These are phyloP conservation scores for Netelia virgata DNA, from an alignment of 2,888 invertebrate genomes.

Conservation along the genomic window DNA sequence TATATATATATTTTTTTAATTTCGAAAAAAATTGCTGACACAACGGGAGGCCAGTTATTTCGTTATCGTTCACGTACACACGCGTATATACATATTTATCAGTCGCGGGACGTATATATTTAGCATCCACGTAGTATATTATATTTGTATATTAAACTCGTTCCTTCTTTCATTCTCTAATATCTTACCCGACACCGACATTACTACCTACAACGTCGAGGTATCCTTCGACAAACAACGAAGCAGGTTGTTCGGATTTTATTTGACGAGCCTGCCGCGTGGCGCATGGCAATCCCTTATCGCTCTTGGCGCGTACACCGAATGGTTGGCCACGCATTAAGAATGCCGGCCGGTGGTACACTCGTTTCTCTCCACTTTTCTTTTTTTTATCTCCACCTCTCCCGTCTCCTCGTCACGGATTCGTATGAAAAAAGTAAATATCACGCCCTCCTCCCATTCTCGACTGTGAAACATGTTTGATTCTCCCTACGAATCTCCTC, in stretches of 20 bases:
- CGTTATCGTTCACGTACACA: constrained; percentile 26
- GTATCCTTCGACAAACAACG: constrained; percentile 83
- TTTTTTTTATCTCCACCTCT: constrained; percentile 3
- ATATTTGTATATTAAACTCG: constrained; percentile 28
- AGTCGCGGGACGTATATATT: not conserved
- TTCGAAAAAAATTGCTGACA: constrained; percentile 13
- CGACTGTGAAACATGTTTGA: not conserved
- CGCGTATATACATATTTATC: constrained; percentile 22
- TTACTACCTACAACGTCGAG: constrained; percentile 64
- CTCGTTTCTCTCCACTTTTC: not conserved
- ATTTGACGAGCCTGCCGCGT: constrained; percentile 81
- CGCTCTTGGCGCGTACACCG: constrained; percentile 60
- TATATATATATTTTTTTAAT: not conserved
- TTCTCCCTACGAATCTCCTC: not conserved
- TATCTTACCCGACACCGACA: constrained; percentile 61
- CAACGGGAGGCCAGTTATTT: constrained; percentile 12
- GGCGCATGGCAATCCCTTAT: constrained; percentile 68
- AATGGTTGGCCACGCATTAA: constrained; percentile 23
- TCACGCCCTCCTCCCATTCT: not conserved
- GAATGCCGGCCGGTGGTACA: not conserved
- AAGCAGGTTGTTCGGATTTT: constrained; percentile 83
- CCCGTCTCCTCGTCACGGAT: not conserved
- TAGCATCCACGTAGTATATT: not conserved
- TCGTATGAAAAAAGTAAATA: not conserved
- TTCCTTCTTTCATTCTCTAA: constrained; percentile 71